Evolutionary conservation across 2,888 invertebrate genomes (phyloP).

Genomic region (Hypena proboscidalis): DNA sequence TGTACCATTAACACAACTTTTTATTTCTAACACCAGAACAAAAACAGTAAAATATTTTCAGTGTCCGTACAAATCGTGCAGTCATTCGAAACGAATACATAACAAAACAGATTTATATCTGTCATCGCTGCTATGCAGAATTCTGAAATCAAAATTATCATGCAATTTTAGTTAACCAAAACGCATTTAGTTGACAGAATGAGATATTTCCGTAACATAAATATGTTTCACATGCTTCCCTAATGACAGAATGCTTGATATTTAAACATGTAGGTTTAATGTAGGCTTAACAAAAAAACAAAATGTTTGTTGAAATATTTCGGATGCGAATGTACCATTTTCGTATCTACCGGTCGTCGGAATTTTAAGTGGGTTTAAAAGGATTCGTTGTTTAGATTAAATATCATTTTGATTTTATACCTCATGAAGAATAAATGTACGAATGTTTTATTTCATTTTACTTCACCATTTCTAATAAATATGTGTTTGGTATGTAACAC

Average conservation of each 20-base stretch:
- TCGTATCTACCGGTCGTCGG: conserved; percentile 43
- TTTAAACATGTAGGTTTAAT: conserved; percentile 42
- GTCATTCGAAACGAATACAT: conserved; percentile 27
- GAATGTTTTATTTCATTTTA: no score
- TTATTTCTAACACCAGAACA: conserved; percentile 9
- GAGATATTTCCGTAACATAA: conserved; percentile 66
- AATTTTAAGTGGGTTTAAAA: conserved; percentile 63
- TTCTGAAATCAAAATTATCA: conserved; percentile 79
- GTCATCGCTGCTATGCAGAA: conserved; percentile 60
- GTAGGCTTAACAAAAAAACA: conserved; percentile 39
- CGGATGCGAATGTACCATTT: conserved; percentile 32
- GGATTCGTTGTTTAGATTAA: conserved; percentile 24
- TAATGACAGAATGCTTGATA: conserved; percentile 59
- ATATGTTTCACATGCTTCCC: conserved; percentile 61
- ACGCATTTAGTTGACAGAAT: conserved; percentile 77
- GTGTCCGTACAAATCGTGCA: conserved; percentile 21
- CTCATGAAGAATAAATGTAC: no score
- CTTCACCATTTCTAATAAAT: no score
- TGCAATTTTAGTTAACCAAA: conserved; percentile 77
- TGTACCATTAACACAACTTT: conserved; percentile 23
- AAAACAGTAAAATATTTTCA: conserved; percentile 34
- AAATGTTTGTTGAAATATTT: conserved; percentile 42
- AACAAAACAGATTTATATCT: conserved; percentile 63
- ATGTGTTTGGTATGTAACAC: no score
- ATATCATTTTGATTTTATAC: conserved; percentile 34